Evolutionary conservation across 2,113 vertebrate species (phyloP).

Genomic region (Pedetes capensis): DNA sequence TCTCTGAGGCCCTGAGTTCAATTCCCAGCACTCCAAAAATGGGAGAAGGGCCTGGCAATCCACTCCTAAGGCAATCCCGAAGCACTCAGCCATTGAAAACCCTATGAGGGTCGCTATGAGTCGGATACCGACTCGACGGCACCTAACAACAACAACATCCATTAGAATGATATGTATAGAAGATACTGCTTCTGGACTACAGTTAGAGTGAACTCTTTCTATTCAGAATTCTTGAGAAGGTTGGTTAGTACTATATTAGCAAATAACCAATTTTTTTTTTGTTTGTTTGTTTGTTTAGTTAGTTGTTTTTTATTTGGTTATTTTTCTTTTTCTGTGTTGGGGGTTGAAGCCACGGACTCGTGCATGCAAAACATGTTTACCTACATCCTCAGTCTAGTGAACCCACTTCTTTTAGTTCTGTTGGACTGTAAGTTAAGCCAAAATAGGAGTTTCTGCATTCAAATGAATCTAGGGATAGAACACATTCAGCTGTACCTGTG

Average conservation of each 20-base stretch:
- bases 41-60: no score
- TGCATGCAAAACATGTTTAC: background rate
- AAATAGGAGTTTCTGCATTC: background rate
- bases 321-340: background rate
- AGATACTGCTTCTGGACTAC: background rate
- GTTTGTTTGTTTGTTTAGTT: no score
- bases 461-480: background rate
- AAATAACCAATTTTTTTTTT: background rate
- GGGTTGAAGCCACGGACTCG: background rate
- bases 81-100: no score
- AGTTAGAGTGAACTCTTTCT: slow-evolving; percentile 16
- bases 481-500: background rate
- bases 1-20: no score
- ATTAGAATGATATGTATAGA: background rate
- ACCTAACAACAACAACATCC: no score
- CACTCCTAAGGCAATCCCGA: no score
- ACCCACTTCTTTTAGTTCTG: slow-evolving; percentile 4
- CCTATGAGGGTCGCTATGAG: no score
- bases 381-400: background rate
- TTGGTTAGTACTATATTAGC: background rate
- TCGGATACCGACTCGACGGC: no score
- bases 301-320: no score
- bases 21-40: no score
- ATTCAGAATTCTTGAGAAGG: background rate
- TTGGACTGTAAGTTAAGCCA: background rate